A percentile compares a stretch with the other conserved stretches of the same genome.
Conservation (phyloP, 2,888 invertebrate genomes). For the Chirona hameri region DNA sequence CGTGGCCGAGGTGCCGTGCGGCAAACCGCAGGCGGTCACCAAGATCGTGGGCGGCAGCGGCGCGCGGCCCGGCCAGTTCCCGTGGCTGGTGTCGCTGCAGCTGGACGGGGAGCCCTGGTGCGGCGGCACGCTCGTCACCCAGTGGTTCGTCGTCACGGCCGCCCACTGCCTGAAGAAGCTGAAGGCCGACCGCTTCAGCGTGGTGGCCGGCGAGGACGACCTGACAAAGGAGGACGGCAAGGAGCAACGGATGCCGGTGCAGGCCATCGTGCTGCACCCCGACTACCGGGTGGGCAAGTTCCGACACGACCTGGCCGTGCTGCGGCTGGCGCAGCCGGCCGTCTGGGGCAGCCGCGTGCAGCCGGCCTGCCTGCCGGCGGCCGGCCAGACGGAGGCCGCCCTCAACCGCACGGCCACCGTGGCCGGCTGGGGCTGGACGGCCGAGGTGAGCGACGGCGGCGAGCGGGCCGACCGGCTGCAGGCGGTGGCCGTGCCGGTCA, state of each 20-base stretch:
- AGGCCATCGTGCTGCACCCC: slow-evolving; percentile 42
- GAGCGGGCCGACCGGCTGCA: slow-evolving; percentile 40
- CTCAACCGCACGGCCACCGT: slow-evolving; percentile 41
- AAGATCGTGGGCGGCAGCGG: slow-evolving; percentile 70
- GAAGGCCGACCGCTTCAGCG: background rate
- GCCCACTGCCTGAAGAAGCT: slow-evolving; percentile 79
- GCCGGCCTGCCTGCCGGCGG: slow-evolving; percentile 45
- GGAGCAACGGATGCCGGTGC: background rate
- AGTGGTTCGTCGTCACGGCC: slow-evolving; percentile 70
- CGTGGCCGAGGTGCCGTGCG: slow-evolving; percentile 41
- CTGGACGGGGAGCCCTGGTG: slow-evolving; percentile 76
- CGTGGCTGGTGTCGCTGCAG: slow-evolving; percentile 75
- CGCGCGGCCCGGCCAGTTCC: slow-evolving; percentile 68
- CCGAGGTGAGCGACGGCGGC: slow-evolving; percentile 36
- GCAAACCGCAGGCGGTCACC: background rate
- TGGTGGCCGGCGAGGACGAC: slow-evolving; percentile 27
- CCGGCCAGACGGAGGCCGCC: slow-evolving; percentile 36
- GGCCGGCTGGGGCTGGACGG: slow-evolving; percentile 44
- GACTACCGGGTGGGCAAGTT: slow-evolving; percentile 41
- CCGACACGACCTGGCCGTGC: slow-evolving; percentile 45
- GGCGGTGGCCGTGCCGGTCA: slow-evolving; percentile 41
- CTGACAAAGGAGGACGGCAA: background rate
- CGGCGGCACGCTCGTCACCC: slow-evolving; percentile 69
- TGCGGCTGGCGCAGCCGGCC: slow-evolving; percentile 43
- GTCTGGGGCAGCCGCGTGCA: slow-evolving; percentile 43